Evolutionary conservation across 2,888 invertebrate species (phyloP), one percentile per base, ranked within the genome.

Genomic region (Isoperla grammatica): DNA sequence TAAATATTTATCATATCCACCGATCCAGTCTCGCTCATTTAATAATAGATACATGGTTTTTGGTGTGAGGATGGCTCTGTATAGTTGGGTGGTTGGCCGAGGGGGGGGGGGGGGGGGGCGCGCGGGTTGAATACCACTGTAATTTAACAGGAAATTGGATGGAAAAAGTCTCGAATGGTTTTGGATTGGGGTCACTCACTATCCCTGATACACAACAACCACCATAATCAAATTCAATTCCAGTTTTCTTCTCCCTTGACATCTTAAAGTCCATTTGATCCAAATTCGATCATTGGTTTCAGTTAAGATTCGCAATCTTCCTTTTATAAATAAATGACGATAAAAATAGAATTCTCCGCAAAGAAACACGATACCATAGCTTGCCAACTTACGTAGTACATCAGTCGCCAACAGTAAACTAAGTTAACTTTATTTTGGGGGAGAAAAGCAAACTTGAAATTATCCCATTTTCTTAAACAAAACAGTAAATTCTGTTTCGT

Each of bases 191-290:
- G 53, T 57, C 57, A 50, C 61, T 22, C 40, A 50, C 61, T 43
- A 45, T 17, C 15, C 45, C 3, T 6, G 13, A 19, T 17, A 17
- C 4, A 13, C 4, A 45, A 8, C 29, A 29, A 13, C 19, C 17
- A 15, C 19, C 19, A 45, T 9, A 50, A 61, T 61, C 40, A 61
- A 61, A 61, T 61, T 61, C 61, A 61, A 61, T 61, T 56, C 8
- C 29, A 29, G 29, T 4, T 55, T 55, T 49, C 53, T 53, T 59
- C 50, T 50, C 42, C 45, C 56, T 42, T 42, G 50, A 42, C 20
- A 20, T 45, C 40, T 46, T 61, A 53, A 50, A 56, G 43, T 53
- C 12, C 46, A 56, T 45, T 35, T 42, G 22, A 50, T 23, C 58
- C 58, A 49, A 50, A 58, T 29, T 58, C 58, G 50, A 58, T 58